Evolutionary conservation across 2,888 invertebrate genomes (phyloP).

Genomic region (Unio delphinus): DNA sequence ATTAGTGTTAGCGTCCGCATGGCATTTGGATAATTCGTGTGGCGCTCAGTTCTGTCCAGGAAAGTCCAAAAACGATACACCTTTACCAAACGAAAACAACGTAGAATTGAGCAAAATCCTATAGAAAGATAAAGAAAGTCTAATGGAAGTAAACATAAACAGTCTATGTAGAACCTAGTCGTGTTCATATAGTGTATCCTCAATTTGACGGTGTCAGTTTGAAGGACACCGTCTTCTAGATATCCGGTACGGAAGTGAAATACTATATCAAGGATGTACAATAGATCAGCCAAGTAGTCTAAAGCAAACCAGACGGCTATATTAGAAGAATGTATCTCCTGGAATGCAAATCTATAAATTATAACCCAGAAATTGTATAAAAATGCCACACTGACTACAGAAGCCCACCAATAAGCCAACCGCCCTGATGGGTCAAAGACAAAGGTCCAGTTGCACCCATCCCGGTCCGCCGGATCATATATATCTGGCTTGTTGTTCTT

Average conservation of each 20-base stretch:
- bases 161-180: conserved; percentile 98
- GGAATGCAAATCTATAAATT: conserved; percentile 98
- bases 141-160: conserved; percentile 95
- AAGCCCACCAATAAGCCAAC: conserved; percentile 75
- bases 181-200: conserved; percentile 98
- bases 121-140: conserved; percentile 98
- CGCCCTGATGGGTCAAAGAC: conserved; percentile 99
- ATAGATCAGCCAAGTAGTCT: conserved; percentile 96
- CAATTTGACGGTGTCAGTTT: conserved; percentile 93
- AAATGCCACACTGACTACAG: conserved; percentile 70
- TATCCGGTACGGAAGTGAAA: conserved; percentile 98
- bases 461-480: conserved; percentile 72
- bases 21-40: conserved; percentile 98
- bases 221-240: conserved; percentile 96
- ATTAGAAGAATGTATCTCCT: conserved; percentile 90
- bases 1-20: conserved; percentile 73
- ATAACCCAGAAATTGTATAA: conserved; percentile 76
- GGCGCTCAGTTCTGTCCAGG: conserved; percentile 97
- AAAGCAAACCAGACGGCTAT: conserved; percentile 95
- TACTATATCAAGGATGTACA: conserved; percentile 95
- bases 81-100: conserved; percentile 96
- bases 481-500: conserved; percentile 53
- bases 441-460: conserved; percentile 82
- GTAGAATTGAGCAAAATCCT: conserved; percentile 92
- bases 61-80: conserved; percentile 99